phyloP scores from a whole-genome alignment of 2,888 invertebrate species.

The Aphodius granarius region DNA sequence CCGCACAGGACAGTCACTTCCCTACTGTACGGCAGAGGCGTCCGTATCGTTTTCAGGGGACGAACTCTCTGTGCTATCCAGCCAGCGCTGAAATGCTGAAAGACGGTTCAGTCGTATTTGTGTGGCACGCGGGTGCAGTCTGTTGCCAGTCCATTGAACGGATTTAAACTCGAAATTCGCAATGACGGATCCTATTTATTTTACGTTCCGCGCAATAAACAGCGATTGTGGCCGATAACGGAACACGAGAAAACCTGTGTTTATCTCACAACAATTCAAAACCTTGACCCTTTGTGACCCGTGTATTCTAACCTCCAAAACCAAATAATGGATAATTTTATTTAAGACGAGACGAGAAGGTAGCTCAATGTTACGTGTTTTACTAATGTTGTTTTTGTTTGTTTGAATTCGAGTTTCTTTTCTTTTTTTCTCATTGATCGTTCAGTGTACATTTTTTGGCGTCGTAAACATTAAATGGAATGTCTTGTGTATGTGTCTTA shows the following conservation, averaged over 20 bases:
- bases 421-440: slow-evolving; percentile 7
- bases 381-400: slow-evolving; percentile 15
- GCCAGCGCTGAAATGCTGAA: slow-evolving; percentile 43
- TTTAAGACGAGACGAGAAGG: slow-evolving; percentile 34
- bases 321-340: slow-evolving; percentile 40
- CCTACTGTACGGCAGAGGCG: slow-evolving; percentile 25
- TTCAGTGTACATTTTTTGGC: slow-evolving; percentile 3
- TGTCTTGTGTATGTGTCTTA: not conserved
- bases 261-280: slow-evolving; percentile 11
- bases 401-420: slow-evolving; percentile 11
- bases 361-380: slow-evolving; percentile 42
- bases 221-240: slow-evolving; percentile 31
- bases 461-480: not conserved
- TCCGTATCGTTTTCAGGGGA: slow-evolving; percentile 27
- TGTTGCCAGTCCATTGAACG: slow-evolving; percentile 19
- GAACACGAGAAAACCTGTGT: slow-evolving; percentile 37
- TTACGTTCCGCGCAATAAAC: slow-evolving; percentile 5
- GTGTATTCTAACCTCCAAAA: slow-evolving; percentile 42
- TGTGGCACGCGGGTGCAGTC: slow-evolving; percentile 42
- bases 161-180: slow-evolving; percentile 32
- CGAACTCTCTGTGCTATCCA: slow-evolving; percentile 33
- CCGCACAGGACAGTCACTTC: not conserved
- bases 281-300: slow-evolving; percentile 44
- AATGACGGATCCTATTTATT: slow-evolving; percentile 21
- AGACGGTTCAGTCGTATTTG: slow-evolving; percentile 45